A percentile compares a stretch with the other conserved stretches of the same genome.
These are phyloP conservation scores for Zootoca vivipara DNA, from an alignment of 2,113 vertebrate species.

Conservation along the genomic window DNA sequence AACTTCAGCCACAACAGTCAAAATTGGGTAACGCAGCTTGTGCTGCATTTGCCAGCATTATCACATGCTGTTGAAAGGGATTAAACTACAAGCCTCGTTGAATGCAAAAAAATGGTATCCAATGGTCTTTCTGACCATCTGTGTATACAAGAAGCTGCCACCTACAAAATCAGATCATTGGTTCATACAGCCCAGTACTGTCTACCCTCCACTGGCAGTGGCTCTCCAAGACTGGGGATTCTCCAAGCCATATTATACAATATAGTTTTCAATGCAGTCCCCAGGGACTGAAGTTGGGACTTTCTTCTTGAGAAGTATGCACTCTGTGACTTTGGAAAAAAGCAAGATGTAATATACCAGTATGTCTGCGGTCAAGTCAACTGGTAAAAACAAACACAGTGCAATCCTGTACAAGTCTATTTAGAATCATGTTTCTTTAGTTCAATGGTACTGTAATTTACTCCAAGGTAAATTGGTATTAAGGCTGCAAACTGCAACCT, in stretches of 20 bases:
- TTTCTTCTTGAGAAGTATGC: neutral
- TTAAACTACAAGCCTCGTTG: neutral
- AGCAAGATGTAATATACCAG: neutral
- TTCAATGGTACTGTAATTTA: neutral
- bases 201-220: neutral
- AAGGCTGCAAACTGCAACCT: neutral
- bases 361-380: neutral
- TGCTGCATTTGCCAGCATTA: conserved; percentile 6
- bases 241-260: neutral
- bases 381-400: neutral
- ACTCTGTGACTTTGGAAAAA: neutral
- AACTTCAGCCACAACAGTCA: conserved; percentile 2
- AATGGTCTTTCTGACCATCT: conserved; percentile 22
- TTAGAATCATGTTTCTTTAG: neutral
- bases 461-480: neutral
- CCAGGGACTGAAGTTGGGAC: neutral
- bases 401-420: neutral
- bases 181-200: neutral
- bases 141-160: neutral
- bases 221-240: neutral
- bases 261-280: neutral
- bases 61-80: neutral
- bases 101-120: conserved; percentile 15
- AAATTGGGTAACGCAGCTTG: neutral
- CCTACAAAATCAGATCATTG: neutral